A percentile compares a stretch with the other conserved stretches of the same genome.
phyloP scores from a whole-genome alignment of 1,140 invertebrate species.

The Drosophila tropicalis region DNA sequence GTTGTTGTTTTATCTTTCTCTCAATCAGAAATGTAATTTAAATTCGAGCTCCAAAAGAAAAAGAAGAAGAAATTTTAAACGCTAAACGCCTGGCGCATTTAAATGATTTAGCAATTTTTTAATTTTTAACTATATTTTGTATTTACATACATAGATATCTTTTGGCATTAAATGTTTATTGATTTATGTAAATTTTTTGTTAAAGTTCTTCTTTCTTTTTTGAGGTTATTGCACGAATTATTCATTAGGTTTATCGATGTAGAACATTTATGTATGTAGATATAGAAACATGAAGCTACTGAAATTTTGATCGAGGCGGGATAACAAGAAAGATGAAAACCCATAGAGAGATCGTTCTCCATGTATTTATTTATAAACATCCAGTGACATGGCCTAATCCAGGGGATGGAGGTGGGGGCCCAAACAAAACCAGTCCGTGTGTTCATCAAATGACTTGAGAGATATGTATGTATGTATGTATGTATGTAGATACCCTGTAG shows the following conservation, averaged over 20 bases:
- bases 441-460: no score
- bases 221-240: conserved; percentile 53
- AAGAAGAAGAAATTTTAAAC: conserved; percentile 17
- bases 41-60: background rate
- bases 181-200: conserved; percentile 69
- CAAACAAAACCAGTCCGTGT: no score
- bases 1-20: conserved; percentile 27
- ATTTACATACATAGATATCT: conserved; percentile 7
- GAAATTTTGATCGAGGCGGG: background rate
- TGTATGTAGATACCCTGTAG: no score
- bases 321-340: conserved; percentile 17
- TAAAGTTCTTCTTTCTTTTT: background rate
- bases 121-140: conserved; percentile 8
- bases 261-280: conserved; percentile 34
- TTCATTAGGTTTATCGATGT: conserved; percentile 42
- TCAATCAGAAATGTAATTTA: conserved; percentile 64
- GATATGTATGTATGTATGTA: no score
- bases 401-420: no score
- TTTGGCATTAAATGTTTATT: conserved; percentile 59
- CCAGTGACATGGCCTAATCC: background rate
- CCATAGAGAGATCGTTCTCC: no score
- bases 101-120: conserved; percentile 32
- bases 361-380: conserved; percentile 14
- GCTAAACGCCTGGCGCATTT: conserved; percentile 25
- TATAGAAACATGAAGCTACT: conserved; percentile 21